These are phyloP conservation scores for Caenorhabditis zanzibari DNA, from an alignment of 2,888 invertebrate species.

Conservation along the genomic window DNA sequence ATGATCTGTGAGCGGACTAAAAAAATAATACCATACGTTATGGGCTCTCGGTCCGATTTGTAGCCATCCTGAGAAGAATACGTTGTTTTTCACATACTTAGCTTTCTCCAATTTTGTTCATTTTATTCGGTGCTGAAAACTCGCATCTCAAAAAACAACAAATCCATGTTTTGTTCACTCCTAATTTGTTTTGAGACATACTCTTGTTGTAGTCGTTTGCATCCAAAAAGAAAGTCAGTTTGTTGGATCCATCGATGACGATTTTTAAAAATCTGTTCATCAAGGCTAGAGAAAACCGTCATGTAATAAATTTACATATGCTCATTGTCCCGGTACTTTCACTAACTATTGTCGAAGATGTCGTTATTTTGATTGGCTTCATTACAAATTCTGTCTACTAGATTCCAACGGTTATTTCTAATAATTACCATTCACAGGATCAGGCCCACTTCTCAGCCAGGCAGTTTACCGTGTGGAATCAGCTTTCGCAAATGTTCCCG, in stretches of 20 bases:
- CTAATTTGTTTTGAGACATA: slow-evolving; percentile 59
- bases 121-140: slow-evolving; percentile 58
- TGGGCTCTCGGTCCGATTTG: slow-evolving; percentile 28
- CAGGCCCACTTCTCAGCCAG: no score
- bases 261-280: not conserved
- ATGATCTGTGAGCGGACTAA: slow-evolving; percentile 1
- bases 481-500: not conserved
- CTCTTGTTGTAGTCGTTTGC: slow-evolving; percentile 26
- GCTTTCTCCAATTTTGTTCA: slow-evolving; percentile 54
- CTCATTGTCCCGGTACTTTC: no score
- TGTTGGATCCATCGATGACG: slow-evolving; percentile 13
- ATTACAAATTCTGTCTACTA: no score
- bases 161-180: slow-evolving; percentile 51
- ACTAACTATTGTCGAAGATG: no score
- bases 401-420: no score
- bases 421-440: no score
- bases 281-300: no score
- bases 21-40: slow-evolving; percentile 49
- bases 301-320: no score
- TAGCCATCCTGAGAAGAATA: slow-evolving; percentile 36
- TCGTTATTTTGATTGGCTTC: no score
- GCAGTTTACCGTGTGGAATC: not conserved
- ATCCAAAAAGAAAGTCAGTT: not conserved
- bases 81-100: slow-evolving; percentile 59
- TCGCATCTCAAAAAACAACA: slow-evolving; percentile 58